Evolutionary conservation across 2,113 vertebrate species (phyloP), one percentile per base, ranked within the genome.

Genomic region (Dolichallabes microphthalmus): DNA sequence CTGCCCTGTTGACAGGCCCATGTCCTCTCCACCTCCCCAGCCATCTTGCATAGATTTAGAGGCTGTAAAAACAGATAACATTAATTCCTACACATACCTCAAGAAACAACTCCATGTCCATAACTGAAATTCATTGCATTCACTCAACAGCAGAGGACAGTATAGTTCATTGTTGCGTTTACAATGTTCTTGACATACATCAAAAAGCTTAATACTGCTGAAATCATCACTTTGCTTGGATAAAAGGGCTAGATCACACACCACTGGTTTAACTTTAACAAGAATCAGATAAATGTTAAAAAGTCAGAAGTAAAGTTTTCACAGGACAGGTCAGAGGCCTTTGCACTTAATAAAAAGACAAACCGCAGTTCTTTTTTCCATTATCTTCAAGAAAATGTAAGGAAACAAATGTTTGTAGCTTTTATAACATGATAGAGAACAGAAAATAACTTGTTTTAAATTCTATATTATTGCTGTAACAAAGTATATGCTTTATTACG

Each of bases 21-120:
- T 92, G 71, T 98, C 97, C 64, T 98, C 97, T 91, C 95, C 96
- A 93, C 96, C 94, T 95, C 96, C 97, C 98, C 98, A 99, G 94
- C 96, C 91, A 92, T 99, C 97, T 98, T 99, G 98, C 98, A 99
- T 98, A 96, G 97, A 96, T 98, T 99, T 99, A 89, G 97, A 96
- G 95, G 96, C 98, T 99, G 83, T 35, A 85, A 76, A 88, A 74
- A 77, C 17, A 90, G 0, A 75, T 32, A 57, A 25, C n/a, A 69
- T 6, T 45, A 22, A n/a, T 30, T 57, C 27, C 20, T 7, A 13
- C 45, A 75, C 25, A 75, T 27, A 53, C 14, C 25, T 0, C 14
- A 15, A 2, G 12, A 75, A 14, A 2, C 45, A 30, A 50, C 2
- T 27, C 25, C 14, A 4, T 14, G 53, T 53, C 7, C 15, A 76